phyloP scores from a whole-genome alignment of 1,140 invertebrate genomes.

The Harpegnathos saltator region DNA sequence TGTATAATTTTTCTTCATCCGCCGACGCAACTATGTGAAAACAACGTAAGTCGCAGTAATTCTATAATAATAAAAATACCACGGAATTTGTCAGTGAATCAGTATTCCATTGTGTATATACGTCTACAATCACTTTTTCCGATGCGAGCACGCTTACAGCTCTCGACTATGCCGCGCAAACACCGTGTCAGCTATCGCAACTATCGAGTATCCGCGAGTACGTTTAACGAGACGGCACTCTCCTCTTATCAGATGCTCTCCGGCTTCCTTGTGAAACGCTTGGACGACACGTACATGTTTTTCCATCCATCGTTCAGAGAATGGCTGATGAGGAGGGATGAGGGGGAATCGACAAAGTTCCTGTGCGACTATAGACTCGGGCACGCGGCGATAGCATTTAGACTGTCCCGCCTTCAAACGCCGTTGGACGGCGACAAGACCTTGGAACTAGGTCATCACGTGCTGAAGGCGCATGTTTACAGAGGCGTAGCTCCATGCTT shows the following conservation, averaged over 20 bases:
- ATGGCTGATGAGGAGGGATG: constrained; percentile 96
- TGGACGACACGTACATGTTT: constrained; percentile 98
- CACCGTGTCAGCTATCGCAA: constrained; percentile 2
- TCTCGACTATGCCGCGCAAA: not conserved
- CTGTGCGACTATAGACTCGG: constrained; percentile 95
- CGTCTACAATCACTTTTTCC: not conserved
- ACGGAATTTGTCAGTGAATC: not conserved
- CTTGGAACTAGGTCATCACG: constrained; percentile 97
- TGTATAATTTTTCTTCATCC: constrained; percentile 3
- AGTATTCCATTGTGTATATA: not conserved
- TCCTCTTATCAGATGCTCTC: constrained; percentile 87
- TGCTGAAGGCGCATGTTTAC: constrained; percentile 98
- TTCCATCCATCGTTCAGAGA: constrained; percentile 98
- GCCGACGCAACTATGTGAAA: not conserved
- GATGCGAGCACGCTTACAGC: not conserved
- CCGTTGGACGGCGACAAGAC: constrained; percentile 95
- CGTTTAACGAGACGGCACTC: constrained; percentile 4
- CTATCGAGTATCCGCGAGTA: not conserved
- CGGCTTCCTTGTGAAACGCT: constrained; percentile 94
- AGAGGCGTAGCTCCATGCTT: constrained; percentile 85
- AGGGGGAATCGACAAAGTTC: constrained; percentile 95
- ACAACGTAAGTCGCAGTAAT: constrained; percentile 29
- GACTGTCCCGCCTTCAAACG: constrained; percentile 93
- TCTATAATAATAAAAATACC: not conserved
- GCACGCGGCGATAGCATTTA: constrained; percentile 96